Base-by-base conservation (phyloP, 2,888 invertebrate genomes). In the Nephrocerus scutellatus region DNA sequence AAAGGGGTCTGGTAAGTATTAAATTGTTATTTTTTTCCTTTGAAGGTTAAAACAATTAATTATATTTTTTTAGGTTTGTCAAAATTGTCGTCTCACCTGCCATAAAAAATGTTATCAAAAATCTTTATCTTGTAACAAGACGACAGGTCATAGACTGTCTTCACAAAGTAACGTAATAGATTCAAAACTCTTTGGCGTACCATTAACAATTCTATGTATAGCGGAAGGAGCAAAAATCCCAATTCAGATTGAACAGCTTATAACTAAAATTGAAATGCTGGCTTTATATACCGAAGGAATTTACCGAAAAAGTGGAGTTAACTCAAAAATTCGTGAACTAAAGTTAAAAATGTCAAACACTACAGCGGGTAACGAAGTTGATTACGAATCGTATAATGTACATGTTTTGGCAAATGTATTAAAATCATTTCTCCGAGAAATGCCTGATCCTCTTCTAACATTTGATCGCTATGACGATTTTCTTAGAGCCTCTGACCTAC, bases 381-480 rank as follows among this genome's bases (percentile, higher is more conserved):
- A 80, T 53, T 80, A 84, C 58, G 83, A 86, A 47, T 75, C 81
- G 51, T 88, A 86, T 68, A 84, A 84, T 37, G 85, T 93, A 36
- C 92, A 93, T 70, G 91, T 92, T 24, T 71, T 92, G 40, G 86
- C 92, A 1, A 87, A 90, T 23, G 86, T 89, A 21, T 73, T 93
- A 42, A 95, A 95, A 70, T 72, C 78, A 50, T 91, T 91, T 72
- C 80, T 93, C 66, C 75, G 92, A 24, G 93, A 93, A 63, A 82
- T 95, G 79, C 88, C 91, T 12, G 92, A 93, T 66, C 93, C 93
- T 14, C 71, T 95, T 51, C 74, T 95, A 50, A 91, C 92, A 35
- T 92, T 84, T 70, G 92, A 92, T 63, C 82, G 88, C 47, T 95
- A 93, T 66, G 92, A 93, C 68, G 92, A 93, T 70, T 91, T 93